Conservation (phyloP, 2,113 vertebrate genomes). For the Chitala chitala region DNA sequence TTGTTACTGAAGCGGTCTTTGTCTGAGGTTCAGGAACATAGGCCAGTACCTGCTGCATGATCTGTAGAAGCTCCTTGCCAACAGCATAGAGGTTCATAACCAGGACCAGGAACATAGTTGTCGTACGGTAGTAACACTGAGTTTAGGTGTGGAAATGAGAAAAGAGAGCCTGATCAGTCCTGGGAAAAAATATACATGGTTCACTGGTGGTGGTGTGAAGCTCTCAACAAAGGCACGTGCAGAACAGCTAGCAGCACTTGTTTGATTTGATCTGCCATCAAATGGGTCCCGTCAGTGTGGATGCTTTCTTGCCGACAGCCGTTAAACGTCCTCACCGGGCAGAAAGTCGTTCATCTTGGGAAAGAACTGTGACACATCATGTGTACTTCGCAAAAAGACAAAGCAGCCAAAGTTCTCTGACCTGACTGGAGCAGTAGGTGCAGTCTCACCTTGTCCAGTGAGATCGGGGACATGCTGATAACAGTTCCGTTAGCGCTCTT, state of each 20-base stretch:
- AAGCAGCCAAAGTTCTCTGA: background rate
- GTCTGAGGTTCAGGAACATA: background rate
- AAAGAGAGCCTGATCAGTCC: no score
- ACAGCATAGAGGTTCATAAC: conserved; percentile 80
- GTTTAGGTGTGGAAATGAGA: background rate
- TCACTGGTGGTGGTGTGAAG: no score
- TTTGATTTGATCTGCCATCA: no score
- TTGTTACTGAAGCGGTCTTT: background rate
- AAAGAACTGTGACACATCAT: background rate
- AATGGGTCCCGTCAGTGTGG: background rate
- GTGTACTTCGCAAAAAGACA: background rate
- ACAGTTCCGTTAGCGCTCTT: conserved; percentile 20
- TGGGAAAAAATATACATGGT: no score
- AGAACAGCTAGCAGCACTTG: no score
- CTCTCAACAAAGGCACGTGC: no score
- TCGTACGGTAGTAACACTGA: conserved; percentile 60
- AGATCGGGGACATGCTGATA: conserved; percentile 44
- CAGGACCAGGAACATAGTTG: conserved; percentile 82
- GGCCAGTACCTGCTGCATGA: conserved; percentile 80
- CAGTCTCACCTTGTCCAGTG: conserved; percentile 46
- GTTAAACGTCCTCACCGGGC: background rate
- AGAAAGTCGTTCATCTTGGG: background rate
- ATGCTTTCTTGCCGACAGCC: background rate
- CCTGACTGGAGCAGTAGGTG: background rate
- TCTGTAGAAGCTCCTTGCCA: conserved; percentile 80